phyloP scores from a whole-genome alignment of 2,113 vertebrate genomes.

The Misgurnus anguillicaudatus region DNA sequence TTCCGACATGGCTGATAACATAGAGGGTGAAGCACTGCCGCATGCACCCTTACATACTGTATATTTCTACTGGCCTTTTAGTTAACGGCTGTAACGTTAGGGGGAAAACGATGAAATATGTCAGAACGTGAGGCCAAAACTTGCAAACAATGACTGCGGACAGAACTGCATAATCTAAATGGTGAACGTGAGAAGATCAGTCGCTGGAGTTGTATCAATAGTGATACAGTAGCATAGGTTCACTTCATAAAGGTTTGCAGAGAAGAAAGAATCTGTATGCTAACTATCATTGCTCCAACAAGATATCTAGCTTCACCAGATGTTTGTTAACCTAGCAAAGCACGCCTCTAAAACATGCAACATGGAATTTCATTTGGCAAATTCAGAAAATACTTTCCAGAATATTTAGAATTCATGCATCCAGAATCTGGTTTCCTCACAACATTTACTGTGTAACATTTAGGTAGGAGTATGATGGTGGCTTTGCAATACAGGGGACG shows the following conservation, averaged over 20 bases:
- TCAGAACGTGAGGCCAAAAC: background rate
- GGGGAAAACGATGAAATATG: background rate
- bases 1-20: conserved; percentile 55
- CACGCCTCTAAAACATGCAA: background rate
- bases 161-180: background rate
- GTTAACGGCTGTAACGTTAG: background rate
- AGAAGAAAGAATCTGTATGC: too few species aligned
- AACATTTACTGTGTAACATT: background rate
- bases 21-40: conserved; percentile 30
- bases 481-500: conserved; percentile 20
- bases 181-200: background rate
- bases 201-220: too few species aligned
- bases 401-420: too few species aligned
- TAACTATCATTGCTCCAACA: too few species aligned
- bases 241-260: too few species aligned
- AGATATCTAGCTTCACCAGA: background rate
- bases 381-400: background rate
- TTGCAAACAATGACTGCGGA: background rate
- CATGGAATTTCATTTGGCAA: background rate
- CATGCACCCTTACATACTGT: conserved; percentile 16
- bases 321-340: background rate
- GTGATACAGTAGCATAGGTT: too few species aligned
- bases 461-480: background rate
- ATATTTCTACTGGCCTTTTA: background rate
- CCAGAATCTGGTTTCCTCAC: too few species aligned